Evolutionary conservation across 2,113 vertebrate genomes (phyloP).

Genomic region (Dicaeum eximium): DNA sequence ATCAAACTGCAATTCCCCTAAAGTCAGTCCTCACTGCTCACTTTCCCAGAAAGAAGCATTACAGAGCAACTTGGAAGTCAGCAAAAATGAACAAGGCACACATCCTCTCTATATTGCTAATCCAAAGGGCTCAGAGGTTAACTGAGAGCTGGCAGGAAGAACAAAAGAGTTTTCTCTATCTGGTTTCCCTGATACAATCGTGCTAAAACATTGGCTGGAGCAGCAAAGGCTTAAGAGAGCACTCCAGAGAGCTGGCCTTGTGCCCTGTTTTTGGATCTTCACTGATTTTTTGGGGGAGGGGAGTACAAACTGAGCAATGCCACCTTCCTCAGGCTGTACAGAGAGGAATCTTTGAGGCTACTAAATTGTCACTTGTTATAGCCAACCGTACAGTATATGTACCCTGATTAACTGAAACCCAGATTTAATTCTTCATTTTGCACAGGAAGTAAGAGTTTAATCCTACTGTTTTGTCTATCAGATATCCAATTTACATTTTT

Average conservation of each 20-base stretch:
- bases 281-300: background rate
- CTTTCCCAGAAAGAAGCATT: slow-evolving; percentile 20
- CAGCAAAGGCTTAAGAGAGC: background rate
- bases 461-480: background rate
- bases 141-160: background rate
- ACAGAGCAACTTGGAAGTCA: background rate
- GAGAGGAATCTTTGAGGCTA: background rate
- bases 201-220: background rate
- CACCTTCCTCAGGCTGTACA: background rate
- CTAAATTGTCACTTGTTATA: background rate
- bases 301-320: background rate
- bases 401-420: background rate
- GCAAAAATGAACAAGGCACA: background rate
- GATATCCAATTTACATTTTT: background rate
- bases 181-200: background rate
- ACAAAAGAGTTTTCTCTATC: background rate
- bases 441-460: background rate
- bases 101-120: background rate
- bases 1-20: background rate
- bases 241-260: background rate
- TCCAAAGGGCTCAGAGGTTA: background rate
- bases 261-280: background rate
- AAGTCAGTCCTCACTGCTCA: background rate
- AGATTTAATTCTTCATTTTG: background rate
- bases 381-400: background rate